A percentile compares a stretch with the other conserved stretches of the same genome.
Evolutionary conservation across 2,888 invertebrate genomes (phyloP).

Genomic region (Philhelius pedissequus): DNA sequence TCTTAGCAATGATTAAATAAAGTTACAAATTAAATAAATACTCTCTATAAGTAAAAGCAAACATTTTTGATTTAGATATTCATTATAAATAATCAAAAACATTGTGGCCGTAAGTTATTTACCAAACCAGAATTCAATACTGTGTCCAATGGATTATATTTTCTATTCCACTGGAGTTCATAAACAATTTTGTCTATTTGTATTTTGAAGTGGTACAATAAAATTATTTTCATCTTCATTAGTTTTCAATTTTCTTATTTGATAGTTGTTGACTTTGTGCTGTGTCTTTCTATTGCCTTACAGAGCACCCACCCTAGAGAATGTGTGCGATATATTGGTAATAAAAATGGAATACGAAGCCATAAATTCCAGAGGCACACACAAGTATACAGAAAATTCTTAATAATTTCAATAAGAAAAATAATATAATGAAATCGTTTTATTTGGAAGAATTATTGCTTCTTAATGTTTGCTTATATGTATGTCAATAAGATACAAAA

Average conservation of each 20-base stretch:
- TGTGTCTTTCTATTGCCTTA: conserved; percentile 1
- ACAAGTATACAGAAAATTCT: conserved; percentile 40
- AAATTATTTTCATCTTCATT: conserved; percentile 62
- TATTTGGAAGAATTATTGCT: conserved; percentile 36
- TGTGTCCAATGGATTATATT: not conserved
- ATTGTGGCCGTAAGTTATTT: not conserved
- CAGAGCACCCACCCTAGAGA: conserved; percentile 6
- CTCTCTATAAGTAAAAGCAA: not conserved
- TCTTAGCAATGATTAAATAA: too few relatives aligned
- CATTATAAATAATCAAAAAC: not conserved
- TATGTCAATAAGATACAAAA: not conserved
- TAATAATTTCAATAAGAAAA: conserved; percentile 53
- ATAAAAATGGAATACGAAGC: conserved; percentile 63
- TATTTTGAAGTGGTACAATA: conserved; percentile 48
- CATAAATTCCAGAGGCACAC: conserved; percentile 63
- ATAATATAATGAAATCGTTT: conserved; percentile 46
- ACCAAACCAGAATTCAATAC: not conserved
- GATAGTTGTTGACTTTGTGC: conserved; percentile 36
- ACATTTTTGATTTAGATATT: not conserved
- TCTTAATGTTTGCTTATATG: too few relatives aligned
- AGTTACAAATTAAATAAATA: too few relatives aligned
- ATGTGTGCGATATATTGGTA: conserved; percentile 11
- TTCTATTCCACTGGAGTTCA: not conserved
- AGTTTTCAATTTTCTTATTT: conserved; percentile 62
- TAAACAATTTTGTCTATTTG: not conserved